Evolutionary conservation across 2,888 invertebrate species (phyloP).

Genomic region (Nymphalis urticae): DNA sequence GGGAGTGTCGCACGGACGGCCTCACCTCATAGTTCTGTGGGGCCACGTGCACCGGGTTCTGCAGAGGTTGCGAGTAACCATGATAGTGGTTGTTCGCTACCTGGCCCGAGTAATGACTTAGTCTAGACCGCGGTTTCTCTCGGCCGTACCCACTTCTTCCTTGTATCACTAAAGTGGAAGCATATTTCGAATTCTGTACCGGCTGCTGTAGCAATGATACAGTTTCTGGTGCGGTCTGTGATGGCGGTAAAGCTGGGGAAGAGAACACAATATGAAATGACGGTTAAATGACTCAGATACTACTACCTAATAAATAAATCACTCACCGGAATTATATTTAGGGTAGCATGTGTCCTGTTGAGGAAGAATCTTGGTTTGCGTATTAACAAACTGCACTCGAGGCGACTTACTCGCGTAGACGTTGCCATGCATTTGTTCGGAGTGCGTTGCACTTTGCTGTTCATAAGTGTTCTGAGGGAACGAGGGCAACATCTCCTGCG

Average conservation of each 20-base stretch:
- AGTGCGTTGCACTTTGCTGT: conserved; percentile 46
- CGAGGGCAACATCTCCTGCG: conserved; percentile 61
- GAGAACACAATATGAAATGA: conserved; percentile 8
- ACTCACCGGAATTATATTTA: conserved; percentile 67
- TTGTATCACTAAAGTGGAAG: conserved; percentile 63
- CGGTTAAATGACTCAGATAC: background rate
- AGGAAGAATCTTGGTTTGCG: conserved; percentile 60
- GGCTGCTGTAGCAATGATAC: conserved; percentile 75
- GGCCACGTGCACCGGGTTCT: conserved; percentile 41
- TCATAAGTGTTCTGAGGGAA: conserved; percentile 61
- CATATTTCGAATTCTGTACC: conserved; percentile 64
- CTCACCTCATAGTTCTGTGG: conserved; percentile 41
- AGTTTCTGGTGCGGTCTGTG: conserved; percentile 78
- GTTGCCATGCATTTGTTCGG: conserved; percentile 53
- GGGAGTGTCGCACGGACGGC: conserved; percentile 42
- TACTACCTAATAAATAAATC: background rate
- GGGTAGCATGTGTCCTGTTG: conserved; percentile 61
- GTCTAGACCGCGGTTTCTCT: conserved; percentile 63
- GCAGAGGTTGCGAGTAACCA: conserved; percentile 49
- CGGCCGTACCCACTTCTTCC: conserved; percentile 62
- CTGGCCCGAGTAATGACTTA: conserved; percentile 56
- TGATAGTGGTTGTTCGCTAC: conserved; percentile 56
- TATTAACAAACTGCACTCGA: conserved; percentile 58
- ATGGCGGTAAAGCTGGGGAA: conserved; percentile 62
- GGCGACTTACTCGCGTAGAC: conserved; percentile 57